Evolutionary conservation across 1,140 invertebrate species (phyloP), one percentile per base, ranked within the genome.

Genomic region (Eubasilissa regina): DNA sequence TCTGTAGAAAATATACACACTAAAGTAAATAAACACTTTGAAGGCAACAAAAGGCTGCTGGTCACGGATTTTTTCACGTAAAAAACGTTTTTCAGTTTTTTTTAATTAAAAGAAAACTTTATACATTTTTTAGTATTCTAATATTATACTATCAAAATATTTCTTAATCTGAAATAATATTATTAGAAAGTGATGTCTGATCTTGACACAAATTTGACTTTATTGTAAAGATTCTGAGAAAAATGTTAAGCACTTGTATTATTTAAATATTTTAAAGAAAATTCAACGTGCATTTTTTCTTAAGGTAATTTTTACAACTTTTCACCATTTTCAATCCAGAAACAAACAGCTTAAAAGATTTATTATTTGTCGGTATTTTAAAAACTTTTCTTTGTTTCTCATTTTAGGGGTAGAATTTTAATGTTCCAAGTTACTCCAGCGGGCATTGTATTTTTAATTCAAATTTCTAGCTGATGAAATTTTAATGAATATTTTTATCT

Each of bases 401-500:
- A 4, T 21, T 58, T 58, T 12, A 1, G 15, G 15, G n/a, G 11
- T 56, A 35, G 25, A 19, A 56, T 56, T 56, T 56, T 4, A 56
- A 55, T 11, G 13, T 8, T 55, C 17, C 51, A 56, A 56, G 53
- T 56, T 19, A 35, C 1, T 19, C 11, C 19, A 56, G 15, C 53
- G 53, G n/a, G 53, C 13, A 56, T 58, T 58, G 17, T 58, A 19
- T 58, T 58, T 56, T 58, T 58, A 58, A 58, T 58, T 58, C 7
- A 4, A 58, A 19, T 21, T 58, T 58, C 55, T 3, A 1, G 15
- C 55, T 58, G 55, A 58, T 58, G 17, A 58, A 58, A 58, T 21
- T 58, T 8, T 12, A 19, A 19, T 56, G 25, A 35, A 35, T 35
- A 35, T 35, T 35, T 35, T 35, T 35, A 35, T 35, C 25, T 35